phyloP scores from a whole-genome alignment of 2,113 vertebrate genomes.

The Jaculus jaculus region DNA sequence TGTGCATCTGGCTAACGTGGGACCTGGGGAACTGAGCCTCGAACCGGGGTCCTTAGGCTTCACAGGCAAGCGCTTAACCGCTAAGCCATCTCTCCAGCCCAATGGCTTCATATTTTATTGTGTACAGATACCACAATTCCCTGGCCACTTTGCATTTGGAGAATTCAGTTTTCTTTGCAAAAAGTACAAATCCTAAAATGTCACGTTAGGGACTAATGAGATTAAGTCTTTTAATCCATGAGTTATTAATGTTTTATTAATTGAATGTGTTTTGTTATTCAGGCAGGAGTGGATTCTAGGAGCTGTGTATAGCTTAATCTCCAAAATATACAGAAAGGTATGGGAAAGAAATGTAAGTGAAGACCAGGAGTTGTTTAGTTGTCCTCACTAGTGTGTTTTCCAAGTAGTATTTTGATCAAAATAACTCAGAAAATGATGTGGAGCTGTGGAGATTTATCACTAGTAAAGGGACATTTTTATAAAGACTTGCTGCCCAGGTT shows the following conservation, averaged over 20 bases:
- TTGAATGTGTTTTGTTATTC: background rate
- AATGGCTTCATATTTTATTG: slow-evolving; percentile 27
- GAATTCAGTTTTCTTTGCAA: background rate
- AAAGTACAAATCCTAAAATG: background rate
- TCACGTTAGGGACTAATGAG: background rate
- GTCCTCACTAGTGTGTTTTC: background rate
- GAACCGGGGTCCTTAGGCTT: no score
- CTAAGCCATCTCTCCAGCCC: no score
- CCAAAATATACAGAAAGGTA: background rate
- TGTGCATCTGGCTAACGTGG: no score
- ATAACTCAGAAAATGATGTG: background rate
- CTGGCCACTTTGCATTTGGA: background rate
- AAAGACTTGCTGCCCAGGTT: no score
- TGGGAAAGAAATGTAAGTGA: background rate
- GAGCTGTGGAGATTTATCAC: no score
- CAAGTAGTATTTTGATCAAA: background rate
- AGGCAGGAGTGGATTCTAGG: background rate
- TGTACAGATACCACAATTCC: background rate
- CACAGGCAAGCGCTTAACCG: no score
- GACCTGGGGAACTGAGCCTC: no score
- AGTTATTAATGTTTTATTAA: background rate
- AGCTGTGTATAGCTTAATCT: background rate
- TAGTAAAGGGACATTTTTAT: no score
- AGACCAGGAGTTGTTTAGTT: background rate
- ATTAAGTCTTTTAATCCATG: background rate